Base-by-base conservation (phyloP, 2,797 vertebrate genomes). In the Bovichtus variegatus region DNA sequence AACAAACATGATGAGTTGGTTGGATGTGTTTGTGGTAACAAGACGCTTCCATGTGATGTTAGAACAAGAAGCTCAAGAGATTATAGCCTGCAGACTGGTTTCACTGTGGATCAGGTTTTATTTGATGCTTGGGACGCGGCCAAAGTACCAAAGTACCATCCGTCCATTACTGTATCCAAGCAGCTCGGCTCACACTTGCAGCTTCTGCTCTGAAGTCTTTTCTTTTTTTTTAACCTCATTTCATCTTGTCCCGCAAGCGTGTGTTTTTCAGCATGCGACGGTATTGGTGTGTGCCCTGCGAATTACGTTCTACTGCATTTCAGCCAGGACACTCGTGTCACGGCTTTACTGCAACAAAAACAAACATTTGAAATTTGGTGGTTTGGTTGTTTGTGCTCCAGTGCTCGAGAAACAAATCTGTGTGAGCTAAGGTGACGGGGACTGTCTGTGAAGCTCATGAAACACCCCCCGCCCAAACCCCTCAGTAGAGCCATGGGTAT, bases 321-420 rank as follows among this genome's bases (percentile, higher is more conserved):
- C 34, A 59, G 18, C 61, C 53, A 27, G 46, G 55, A 29, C 46
- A 41, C 41, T 60, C 43, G 13, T 27, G 18, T 76, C 2, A 9
- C 16, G 58, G 49, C 25, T 62, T 75, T n/a, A 44, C 46, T 31
- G 21, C 25, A 53, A 59, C 11, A 12, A 55, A 65, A 76, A 71
- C 64, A 78, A 71, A 78, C 38, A 72, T 81, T 81, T 81, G 55
- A 76, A n/a, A 74, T 79, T 50, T 29, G 21, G 29, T 75, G 43
- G 66, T 82, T 75, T 78, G 71, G 79, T n/a, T 34, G 9, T 27
- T 74, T 80, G 50, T 29, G 66, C 74, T 76, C 64, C 29, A 4
- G 2, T 53, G 76, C 69, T 44, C 31, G 38, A 68, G 34, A 72
- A 82, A 79, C 70, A 76, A 68, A 82, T 78, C 38, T 71, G 43